Evolutionary conservation across 2,797 vertebrate species (phyloP), one percentile per base, ranked within the genome.

Genomic region (Pempheris klunzingeri): DNA sequence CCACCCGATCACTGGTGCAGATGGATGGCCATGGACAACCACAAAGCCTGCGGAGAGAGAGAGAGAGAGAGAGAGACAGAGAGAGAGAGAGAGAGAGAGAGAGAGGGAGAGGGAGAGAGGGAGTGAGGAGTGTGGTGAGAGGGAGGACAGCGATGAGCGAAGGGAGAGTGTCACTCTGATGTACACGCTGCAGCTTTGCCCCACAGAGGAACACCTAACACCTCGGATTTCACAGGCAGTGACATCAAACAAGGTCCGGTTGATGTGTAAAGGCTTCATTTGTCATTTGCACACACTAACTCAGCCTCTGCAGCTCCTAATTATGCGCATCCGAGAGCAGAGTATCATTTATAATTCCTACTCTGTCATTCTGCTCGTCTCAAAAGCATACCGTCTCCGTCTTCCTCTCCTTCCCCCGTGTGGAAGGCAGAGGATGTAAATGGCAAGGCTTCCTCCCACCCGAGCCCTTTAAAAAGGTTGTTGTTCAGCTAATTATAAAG

Each of bases 401-500:
- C 15, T 46, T 36, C 59, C 39, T 44, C 38, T 47, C 7, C 12
- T 11, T 54, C 28, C 1, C 17, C 49, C 4, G 7, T 22, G 30
- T 17, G 22, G 36, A 53, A 9, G 44, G 15, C 55, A 67, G 47
- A 38, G 49, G 53, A 67, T 47, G 60, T 32, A 69, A 69, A 84
- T 39, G 55, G 24, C 17, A 66, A 5, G 12, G 41, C 30, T n/a
- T 75, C 94, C 93, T 94, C 90, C 91, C 90, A 77, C 73, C 87
- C 86, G 69, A 91, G 88, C 83, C 83, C 88, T 94, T 93, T 61
- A 76, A 84, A 79, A 91, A 92, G 83, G 84, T 93, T 91, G 84
- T 80, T 78, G 55, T 59, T 91, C 90, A 90, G 89, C 90, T 95
- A 94, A 95, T 96, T 95, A 93, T 87, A 85, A 87, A 82, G 82